Evolutionary conservation across 2,888 invertebrate genomes (phyloP), one percentile per base, ranked within the genome.

Genomic region (Troilus luridus): DNA sequence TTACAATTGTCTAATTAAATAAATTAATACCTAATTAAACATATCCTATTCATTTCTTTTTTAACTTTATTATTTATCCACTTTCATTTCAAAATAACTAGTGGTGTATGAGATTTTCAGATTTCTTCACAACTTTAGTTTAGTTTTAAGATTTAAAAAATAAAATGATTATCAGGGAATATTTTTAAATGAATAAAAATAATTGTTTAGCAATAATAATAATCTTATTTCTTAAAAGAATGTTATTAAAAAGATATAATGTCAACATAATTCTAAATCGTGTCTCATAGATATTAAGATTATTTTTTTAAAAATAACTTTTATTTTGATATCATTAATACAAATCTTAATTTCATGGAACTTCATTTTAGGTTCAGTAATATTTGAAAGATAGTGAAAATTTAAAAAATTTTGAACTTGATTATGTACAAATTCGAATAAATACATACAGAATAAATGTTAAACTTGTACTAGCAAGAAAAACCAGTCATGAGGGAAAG

Each of bases 61-160:
- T 56, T 85, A n/a, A 11, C 10, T 54, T 85, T n/a, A 56, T 54
- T 56, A 85, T 85, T 85, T 19, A 85, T 85, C 56, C 56, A 56
- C 11, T 85, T n/a, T 85, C 56, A n/a, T 85, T 58, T 85, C 56
- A 85, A 56, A 2, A 56, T 85, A 85, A 85, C 85, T 58, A 21
- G 5, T 81, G 85, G 85, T 85, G 85, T 85, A 56, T 85, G 85
- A n/a, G 56, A 85, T 85, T 85, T 81, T 81, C 81, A 54, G 3
- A 81, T 54, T 54, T 85, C 85, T 85, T 85, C n/a, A n/a, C 21
- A 85, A 85, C 85, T 85, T 72, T 85, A 56, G n/a, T 85, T 85
- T 41, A 21, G n/a, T 72, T 27, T 41, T 56, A 54, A 19, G 56
- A n/a, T n/a, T 56, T 21, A 17, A n/a, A 85, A 85, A 56, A 56